Evolutionary conservation across 2,797 vertebrate genomes (phyloP).

Genomic region (Telmatherina bonti): DNA sequence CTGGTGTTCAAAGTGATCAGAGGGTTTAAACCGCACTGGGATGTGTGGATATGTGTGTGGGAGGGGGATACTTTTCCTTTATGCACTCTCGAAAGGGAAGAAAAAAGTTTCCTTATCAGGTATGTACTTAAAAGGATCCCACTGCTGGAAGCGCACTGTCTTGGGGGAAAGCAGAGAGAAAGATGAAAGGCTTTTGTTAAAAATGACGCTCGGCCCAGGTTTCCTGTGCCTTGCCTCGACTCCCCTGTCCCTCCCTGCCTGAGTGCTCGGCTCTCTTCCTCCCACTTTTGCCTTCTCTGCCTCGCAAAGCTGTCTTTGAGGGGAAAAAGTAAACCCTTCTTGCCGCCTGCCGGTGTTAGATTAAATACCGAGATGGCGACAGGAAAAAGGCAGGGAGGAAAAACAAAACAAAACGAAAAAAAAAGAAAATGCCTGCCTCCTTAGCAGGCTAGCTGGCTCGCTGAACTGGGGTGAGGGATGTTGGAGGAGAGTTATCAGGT

Average conservation of each 20-base stretch:
- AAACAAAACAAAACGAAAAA: conserved; percentile 83
- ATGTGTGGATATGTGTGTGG: conserved; percentile 64
- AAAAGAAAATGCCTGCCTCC: conserved; percentile 55
- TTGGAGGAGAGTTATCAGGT: conserved; percentile 86
- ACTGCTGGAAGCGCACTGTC: conserved; percentile 87
- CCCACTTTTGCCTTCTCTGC: conserved; percentile 69
- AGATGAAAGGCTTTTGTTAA: conserved; percentile 98
- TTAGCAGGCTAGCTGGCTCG: conserved; percentile 34
- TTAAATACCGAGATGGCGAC: conserved; percentile 99
- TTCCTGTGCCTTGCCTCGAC: conserved; percentile 87
- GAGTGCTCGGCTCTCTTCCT: conserved; percentile 72
- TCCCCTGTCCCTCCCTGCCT: conserved; percentile 70
- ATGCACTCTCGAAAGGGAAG: conserved; percentile 70
- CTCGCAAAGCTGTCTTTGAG: conserved; percentile 74
- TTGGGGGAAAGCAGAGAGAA: conserved; percentile 81
- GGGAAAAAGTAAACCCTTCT: conserved; percentile 95
- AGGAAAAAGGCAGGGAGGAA: conserved; percentile 98
- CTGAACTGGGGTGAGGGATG: conserved; percentile 76
- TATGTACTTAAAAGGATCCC: conserved; percentile 93
- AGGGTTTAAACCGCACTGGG: conserved; percentile 64
- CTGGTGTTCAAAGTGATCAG: conserved; percentile 78
- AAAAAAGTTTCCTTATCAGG: conserved; percentile 90
- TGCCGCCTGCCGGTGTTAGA: conserved; percentile 96
- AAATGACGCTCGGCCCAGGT: conserved; percentile 90
- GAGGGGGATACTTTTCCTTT: conserved; percentile 88